Evolutionary conservation across 35 echinoderm and acorn worm species (phyloP), one percentile per base, ranked within the genome.

Genomic region (Apostichopus californicus): DNA sequence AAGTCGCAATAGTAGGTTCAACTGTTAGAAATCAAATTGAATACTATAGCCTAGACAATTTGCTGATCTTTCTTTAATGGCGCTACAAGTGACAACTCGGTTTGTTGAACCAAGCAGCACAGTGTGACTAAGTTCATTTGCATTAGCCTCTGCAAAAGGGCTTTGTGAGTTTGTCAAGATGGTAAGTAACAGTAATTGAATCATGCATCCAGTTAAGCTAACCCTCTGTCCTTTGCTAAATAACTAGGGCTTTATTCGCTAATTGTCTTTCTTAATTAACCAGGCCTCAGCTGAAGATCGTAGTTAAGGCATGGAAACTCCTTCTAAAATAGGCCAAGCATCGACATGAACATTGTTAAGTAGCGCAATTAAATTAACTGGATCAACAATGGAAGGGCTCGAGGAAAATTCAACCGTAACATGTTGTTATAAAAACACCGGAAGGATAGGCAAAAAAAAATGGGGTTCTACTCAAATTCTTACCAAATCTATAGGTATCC

Each of bases 301-400:
- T 22, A 58, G 81, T 25, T 60, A 20, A 58, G 55, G 54, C 81
- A 54, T 58, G 55, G 81, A 59, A 58, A 56, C 81, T 53, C 80
- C 20, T 22, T 5, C 55, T 11, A 8, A 84, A 85, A 59, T 85
- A 85, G 81, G 81, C 81, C 81, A 85, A 85, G 81, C 81, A 85
- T 85, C 18, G 55, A 60, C 57, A 85, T 8, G 55, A 85, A 85
- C 81, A 85, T 85, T 85, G 81, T 85, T 58, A 85, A 59, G 57
- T 85, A 60, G 54, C 56, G n/a, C 55, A 85, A 85, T 85, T 55
- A 85, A 85, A 85, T 85, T 85, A 85, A 58, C 81, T 85, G 57
- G 81, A 58, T 85, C 81, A 85, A 85, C 57, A 58, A 22, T 23
- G 23, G 56, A 85, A 59, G 81, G 55, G 58, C 81, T 85, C 52